phyloP scores from a whole-genome alignment of 2,113 vertebrate species.

The Passer domesticus region DNA sequence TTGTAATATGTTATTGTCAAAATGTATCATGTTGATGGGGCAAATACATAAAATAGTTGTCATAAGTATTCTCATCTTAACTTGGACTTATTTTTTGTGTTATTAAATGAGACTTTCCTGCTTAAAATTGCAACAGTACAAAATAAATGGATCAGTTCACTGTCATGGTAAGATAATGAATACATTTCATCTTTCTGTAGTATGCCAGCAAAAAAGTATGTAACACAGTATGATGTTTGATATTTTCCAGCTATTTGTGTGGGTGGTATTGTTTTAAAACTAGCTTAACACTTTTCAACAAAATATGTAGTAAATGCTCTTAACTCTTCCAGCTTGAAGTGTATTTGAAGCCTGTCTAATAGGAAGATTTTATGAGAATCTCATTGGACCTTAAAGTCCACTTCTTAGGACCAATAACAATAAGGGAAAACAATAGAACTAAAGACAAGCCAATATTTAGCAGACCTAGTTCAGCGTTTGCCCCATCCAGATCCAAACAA shows the following conservation, averaged over 20 bases:
- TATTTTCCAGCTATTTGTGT: neutral
- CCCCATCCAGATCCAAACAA: neutral
- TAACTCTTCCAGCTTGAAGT: neutral
- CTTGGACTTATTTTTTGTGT: neutral
- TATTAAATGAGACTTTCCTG: neutral
- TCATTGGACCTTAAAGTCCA: neutral
- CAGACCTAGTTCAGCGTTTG: neutral
- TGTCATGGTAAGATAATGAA: neutral
- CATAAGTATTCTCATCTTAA: neutral
- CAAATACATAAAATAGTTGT: neutral
- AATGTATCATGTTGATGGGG: neutral
- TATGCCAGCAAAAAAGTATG: neutral
- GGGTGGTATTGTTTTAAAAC: neutral
- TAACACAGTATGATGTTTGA: neutral
- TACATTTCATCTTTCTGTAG: neutral
- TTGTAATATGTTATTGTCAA: neutral
- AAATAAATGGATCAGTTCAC: neutral
- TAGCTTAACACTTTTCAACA: neutral
- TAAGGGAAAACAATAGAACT: neutral
- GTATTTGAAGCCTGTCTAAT: neutral
- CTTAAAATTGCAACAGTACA: neutral
- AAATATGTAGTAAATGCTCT: neutral
- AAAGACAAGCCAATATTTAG: neutral
- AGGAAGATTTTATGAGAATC: neutral
- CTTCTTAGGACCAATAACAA: neutral